phyloP scores from a whole-genome alignment of 2,888 invertebrate genomes.

The Eupithecia insigniata region DNA sequence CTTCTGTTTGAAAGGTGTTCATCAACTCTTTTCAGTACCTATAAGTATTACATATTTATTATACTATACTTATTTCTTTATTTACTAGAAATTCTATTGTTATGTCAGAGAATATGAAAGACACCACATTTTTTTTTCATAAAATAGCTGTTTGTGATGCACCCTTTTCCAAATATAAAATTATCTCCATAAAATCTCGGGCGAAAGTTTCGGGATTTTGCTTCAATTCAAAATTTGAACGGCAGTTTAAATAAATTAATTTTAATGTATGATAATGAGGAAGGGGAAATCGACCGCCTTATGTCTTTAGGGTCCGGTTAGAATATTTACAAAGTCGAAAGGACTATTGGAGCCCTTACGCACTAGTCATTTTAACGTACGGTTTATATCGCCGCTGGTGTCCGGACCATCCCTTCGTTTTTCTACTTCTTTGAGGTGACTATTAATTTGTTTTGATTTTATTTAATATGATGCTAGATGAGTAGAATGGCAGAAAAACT shows the following conservation, averaged over 20 bases:
- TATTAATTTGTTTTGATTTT: too few species aligned
- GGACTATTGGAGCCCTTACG: not conserved
- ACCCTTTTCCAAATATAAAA: constrained; percentile 33
- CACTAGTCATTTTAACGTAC: not conserved
- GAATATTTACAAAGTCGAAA: constrained; percentile 23
- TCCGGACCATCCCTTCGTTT: too few species aligned
- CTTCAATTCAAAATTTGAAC: constrained; percentile 54
- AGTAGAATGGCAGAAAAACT: too few species aligned
- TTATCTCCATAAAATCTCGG: constrained; percentile 31
- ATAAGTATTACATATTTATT: too few species aligned
- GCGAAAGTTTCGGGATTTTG: constrained; percentile 38
- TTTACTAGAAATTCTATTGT: too few species aligned
- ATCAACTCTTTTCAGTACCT: too few species aligned
- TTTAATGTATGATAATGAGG: constrained; percentile 74
- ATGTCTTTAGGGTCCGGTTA: constrained; percentile 51
- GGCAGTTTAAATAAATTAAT: constrained; percentile 66
- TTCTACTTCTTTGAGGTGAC: too few species aligned
- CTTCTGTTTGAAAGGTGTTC: too few species aligned
- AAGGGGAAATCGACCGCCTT: constrained; percentile 54
- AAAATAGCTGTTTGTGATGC: constrained; percentile 28
- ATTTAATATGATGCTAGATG: too few species aligned
- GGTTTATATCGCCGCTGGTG: not conserved
- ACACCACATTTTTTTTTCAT: not conserved
- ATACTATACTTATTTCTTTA: too few species aligned
- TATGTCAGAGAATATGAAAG: too few species aligned